These are phyloP conservation scores for Brachymystax lenok DNA, from an alignment of 2,797 vertebrate genomes.

Conservation along the genomic window DNA sequence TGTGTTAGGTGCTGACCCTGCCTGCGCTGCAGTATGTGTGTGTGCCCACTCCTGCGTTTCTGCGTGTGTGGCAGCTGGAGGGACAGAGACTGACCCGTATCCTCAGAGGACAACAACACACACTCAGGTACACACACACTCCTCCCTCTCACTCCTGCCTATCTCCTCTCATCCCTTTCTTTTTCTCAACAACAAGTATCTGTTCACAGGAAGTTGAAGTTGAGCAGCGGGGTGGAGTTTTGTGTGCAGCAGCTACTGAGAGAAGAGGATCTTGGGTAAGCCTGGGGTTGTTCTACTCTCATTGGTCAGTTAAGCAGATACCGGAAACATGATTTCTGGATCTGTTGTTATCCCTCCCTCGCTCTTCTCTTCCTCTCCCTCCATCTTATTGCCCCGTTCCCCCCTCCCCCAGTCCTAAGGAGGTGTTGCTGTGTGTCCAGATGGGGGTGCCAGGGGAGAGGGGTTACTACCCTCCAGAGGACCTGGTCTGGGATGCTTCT, in stretches of 20 bases:
- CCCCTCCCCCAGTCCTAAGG: conserved; percentile 68
- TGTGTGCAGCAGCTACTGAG: conserved; percentile 84
- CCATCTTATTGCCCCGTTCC: not conserved
- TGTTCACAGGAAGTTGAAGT: conserved; percentile 83
- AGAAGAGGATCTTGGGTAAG: conserved; percentile 88
- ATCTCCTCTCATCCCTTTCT: not conserved
- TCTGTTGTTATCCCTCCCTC: not conserved
- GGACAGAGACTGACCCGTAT: conserved; percentile 73
- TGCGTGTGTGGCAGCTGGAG: conserved; percentile 90
- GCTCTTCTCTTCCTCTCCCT: not conserved
- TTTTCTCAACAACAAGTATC: conserved; percentile 17
- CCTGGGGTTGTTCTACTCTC: not conserved
- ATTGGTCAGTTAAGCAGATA: not conserved
- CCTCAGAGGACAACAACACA: conserved; percentile 75
- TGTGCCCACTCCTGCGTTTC: conserved; percentile 76
- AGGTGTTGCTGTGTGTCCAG: conserved; percentile 83
- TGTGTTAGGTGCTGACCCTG: conserved; percentile 82
- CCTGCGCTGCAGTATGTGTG: conserved; percentile 69
- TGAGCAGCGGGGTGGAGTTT: conserved; percentile 76
- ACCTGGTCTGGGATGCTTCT: conserved; percentile 87
- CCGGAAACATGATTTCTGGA: not conserved
- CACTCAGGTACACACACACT: conserved; percentile 73
- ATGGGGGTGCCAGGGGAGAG: conserved; percentile 84
- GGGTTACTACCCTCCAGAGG: conserved; percentile 75
- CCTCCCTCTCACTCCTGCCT: not conserved